A percentile compares a stretch with the other conserved stretches of the same genome.
phyloP scores from a whole-genome alignment of 2,888 invertebrate species.

The Automeris io region DNA sequence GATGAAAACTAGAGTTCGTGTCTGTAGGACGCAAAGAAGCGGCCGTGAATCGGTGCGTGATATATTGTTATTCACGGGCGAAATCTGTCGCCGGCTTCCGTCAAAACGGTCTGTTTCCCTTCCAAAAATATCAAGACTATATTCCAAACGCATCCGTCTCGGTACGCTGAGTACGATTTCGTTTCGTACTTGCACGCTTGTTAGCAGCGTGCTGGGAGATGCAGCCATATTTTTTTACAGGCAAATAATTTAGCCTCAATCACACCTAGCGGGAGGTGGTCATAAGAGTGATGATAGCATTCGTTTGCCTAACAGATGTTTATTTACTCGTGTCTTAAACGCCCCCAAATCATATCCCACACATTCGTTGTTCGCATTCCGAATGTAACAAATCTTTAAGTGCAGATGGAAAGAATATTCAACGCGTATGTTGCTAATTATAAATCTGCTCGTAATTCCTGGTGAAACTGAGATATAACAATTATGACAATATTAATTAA shows the following conservation, averaged over 20 bases:
- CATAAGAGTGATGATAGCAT: no score
- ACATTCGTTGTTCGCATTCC: no score
- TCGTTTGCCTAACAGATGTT: no score
- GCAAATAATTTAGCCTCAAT: constrained; percentile 1
- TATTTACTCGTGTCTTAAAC: no score
- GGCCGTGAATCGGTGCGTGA: constrained; percentile 52
- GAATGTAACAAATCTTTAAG: no score
- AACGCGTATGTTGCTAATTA: no score
- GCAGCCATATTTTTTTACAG: constrained; percentile 16
- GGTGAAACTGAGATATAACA: no score
- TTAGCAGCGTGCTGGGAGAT: constrained; percentile 29
- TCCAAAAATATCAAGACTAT: constrained; percentile 58
- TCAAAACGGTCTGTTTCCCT: constrained; percentile 49
- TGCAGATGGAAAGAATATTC: no score
- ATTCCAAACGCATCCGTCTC: constrained; percentile 52
- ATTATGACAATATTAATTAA: no score
- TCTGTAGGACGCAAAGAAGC: constrained; percentile 32
- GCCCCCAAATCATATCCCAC: no score
- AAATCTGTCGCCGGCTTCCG: constrained; percentile 58
- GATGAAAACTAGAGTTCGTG: constrained; percentile 11
- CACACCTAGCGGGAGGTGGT: no score
- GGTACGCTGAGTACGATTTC: constrained; percentile 39
- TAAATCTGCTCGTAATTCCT: no score
- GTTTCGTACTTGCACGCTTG: constrained; percentile 39
- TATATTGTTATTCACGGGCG: constrained; percentile 54